phyloP scores from a whole-genome alignment of 2,113 vertebrate genomes.

The Promerops cafer region DNA sequence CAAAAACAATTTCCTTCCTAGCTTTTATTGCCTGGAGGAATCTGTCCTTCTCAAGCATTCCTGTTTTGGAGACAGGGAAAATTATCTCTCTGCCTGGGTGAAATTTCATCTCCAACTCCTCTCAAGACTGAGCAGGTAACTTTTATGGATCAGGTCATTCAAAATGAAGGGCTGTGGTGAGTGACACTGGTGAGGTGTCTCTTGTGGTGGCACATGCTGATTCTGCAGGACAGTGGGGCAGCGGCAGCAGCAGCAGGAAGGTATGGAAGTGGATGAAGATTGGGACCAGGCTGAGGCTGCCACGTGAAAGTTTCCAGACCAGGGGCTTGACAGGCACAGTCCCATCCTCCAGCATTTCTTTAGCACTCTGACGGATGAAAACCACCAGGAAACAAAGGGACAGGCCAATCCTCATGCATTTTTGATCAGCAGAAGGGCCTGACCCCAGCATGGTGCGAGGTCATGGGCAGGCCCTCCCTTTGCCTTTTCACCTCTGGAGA shows the following conservation, averaged over 20 bases:
- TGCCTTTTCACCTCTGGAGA: constrained; percentile 13
- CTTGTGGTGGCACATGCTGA: neutral
- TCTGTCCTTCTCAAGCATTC: constrained; percentile 38
- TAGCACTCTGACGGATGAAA: neutral
- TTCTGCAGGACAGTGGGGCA: rapidly evolving
- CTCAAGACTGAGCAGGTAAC: neutral
- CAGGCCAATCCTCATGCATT: neutral
- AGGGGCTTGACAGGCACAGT: neutral
- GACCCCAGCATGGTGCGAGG: neutral
- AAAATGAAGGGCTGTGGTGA: neutral
- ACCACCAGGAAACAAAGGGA: neutral
- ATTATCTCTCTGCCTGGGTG: constrained; percentile 16
- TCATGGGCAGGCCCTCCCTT: neutral
- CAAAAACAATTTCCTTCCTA: constrained; percentile 58
- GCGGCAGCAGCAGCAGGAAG: neutral
- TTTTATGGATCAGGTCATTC: neutral
- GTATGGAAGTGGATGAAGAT: neutral
- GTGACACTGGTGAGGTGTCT: neutral
- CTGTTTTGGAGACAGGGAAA: constrained; percentile 27
- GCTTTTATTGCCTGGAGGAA: constrained; percentile 45
- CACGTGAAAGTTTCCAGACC: neutral
- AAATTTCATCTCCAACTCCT: neutral
- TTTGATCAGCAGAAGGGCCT: constrained; percentile 9
- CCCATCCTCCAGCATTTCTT: neutral
- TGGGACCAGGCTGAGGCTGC: neutral